Percentiles rank a stretch among this genome's conserved stretches.
phyloP scores from a whole-genome alignment of 2,113 vertebrate species.

The Planiliza haematocheilus region DNA sequence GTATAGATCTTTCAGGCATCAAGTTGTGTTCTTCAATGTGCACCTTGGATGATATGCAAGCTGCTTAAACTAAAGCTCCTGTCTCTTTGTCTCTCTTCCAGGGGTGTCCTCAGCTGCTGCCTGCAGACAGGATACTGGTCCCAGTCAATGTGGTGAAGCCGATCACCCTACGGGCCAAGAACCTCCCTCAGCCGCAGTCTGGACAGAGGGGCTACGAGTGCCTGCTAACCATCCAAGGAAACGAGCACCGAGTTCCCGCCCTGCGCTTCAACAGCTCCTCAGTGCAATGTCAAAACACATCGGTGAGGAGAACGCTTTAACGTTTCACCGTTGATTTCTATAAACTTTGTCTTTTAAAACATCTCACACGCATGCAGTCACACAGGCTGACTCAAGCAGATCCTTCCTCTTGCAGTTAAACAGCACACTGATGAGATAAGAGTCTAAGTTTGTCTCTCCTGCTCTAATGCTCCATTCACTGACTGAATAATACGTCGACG shows the following conservation, averaged over 20 bases:
- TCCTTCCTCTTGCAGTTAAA: background rate
- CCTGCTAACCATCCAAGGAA: conserved; percentile 92
- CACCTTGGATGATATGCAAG: background rate
- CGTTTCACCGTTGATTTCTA: conserved; percentile 11
- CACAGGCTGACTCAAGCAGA: background rate
- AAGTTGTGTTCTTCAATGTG: background rate
- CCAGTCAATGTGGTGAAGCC: conserved; percentile 97
- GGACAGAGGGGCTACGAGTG: conserved; percentile 98
- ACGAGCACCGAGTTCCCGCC: conserved; percentile 92
- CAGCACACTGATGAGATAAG: conserved; percentile 45
- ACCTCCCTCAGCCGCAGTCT: conserved; percentile 96
- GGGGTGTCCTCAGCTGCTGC: conserved; percentile 97
- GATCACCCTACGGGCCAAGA: conserved; percentile 95
- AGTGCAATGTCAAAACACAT: conserved; percentile 98
- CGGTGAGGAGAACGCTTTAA: conserved; percentile 84
- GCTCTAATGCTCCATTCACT: conserved; percentile 59
- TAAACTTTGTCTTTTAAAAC: too few species aligned
- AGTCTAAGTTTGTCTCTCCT: conserved; percentile 56
- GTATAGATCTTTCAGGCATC: background rate
- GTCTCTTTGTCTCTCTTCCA: conserved; percentile 54
- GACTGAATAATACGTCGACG: conserved; percentile 61
- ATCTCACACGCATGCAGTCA: too few species aligned
- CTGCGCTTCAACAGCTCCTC: conserved; percentile 98
- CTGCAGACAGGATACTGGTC: conserved; percentile 93
- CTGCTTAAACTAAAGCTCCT: background rate